phyloP scores from a whole-genome alignment of 2,888 invertebrate genomes.

The Trissonchulus latispiculum region DNA sequence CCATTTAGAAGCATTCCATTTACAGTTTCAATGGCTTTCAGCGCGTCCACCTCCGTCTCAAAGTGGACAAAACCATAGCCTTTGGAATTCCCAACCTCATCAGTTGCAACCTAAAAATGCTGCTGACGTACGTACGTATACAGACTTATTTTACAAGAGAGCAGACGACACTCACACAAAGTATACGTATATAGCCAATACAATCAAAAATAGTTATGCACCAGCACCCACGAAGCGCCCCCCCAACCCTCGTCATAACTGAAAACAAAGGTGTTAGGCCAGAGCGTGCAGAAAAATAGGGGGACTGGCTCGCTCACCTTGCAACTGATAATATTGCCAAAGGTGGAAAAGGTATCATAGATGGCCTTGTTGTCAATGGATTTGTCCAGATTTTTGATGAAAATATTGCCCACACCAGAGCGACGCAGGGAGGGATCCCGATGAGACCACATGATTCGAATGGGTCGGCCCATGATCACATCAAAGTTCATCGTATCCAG shows the following conservation, averaged over 20 bases:
- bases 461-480: constrained; percentile 87
- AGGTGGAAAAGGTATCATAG: constrained; percentile 97
- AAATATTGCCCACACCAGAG: constrained; percentile 97
- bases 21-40: constrained; percentile 90
- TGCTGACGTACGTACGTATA: no score
- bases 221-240: no score
- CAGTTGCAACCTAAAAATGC: constrained; percentile 42
- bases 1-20: constrained; percentile 97
- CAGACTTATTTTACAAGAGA: no score
- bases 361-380: constrained; percentile 97
- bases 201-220: no score
- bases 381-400: constrained; percentile 97
- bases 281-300: not conserved
- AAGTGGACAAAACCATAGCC: constrained; percentile 51
- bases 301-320: constrained; percentile 55
- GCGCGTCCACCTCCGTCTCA: constrained; percentile 46
- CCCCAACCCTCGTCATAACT: not conserved
- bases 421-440: constrained; percentile 94
- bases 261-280: not conserved
- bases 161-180: no score
- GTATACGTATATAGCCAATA: no score
- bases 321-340: constrained; percentile 96
- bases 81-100: constrained; percentile 48
- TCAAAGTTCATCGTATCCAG: constrained; percentile 99
- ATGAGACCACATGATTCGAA: constrained; percentile 99